Percentiles rank a stretch among this genome's conserved stretches.
Conservation (phyloP, 2,888 invertebrate species). For the Pyrrhosoma nymphula region DNA sequence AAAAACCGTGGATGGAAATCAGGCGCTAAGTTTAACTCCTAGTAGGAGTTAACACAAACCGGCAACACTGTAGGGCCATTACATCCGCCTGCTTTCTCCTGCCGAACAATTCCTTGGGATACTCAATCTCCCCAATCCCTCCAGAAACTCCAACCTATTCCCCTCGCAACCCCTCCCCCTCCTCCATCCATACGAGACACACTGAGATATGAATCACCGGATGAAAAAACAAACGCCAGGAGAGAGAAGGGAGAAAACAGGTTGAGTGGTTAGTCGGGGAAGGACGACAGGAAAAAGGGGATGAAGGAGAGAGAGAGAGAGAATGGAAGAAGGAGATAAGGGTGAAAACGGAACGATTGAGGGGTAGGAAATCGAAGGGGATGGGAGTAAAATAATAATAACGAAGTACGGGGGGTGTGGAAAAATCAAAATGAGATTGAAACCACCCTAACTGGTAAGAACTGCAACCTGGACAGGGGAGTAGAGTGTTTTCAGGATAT, state of each 20-base stretch:
- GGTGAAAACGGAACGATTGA: not conserved
- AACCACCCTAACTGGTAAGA: too few relatives aligned
- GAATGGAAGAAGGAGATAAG: not conserved
- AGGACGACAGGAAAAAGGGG: not conserved
- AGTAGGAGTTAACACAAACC: not conserved
- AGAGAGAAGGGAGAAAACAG: not conserved
- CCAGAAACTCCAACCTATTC: not conserved
- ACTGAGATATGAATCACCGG: not conserved
- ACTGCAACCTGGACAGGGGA: too few relatives aligned
- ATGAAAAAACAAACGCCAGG: not conserved
- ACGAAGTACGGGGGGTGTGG: too few relatives aligned
- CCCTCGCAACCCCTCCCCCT: not conserved
- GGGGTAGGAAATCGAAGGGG: not conserved
- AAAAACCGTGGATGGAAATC: too few relatives aligned
- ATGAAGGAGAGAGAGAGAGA: not conserved
- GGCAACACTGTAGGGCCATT: not conserved
- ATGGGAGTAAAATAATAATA: not conserved
- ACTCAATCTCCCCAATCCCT: slow-evolving; percentile 26
- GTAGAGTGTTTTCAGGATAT: too few relatives aligned
- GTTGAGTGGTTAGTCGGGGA: not conserved
- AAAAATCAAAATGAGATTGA: too few relatives aligned
- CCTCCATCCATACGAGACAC: not conserved
- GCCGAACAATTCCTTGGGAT: not conserved
- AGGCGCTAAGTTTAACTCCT: not conserved
- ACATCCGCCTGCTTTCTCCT: not conserved